Base-by-base conservation (phyloP, 2,888 invertebrate species). In the Loripinus fragilis region DNA sequence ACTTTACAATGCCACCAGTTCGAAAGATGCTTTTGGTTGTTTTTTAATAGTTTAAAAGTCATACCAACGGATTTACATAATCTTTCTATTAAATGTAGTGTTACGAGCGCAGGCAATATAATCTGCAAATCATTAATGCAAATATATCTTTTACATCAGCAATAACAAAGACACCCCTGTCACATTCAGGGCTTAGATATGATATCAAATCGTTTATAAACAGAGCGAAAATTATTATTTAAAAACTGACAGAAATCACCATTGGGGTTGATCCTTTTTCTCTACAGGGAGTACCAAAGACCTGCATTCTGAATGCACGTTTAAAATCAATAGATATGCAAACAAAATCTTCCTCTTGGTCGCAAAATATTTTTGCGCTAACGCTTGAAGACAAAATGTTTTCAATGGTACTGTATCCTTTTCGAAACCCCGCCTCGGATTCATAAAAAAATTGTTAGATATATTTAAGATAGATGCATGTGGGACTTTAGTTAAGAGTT, bases 161-260 rank as follows among this genome's bases (percentile, higher is more conserved):
- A 20, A 42, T 41, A 64, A 71, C 45, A 60, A 71, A 71, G 25
- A 71, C 28, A 17, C 64, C 60, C 30, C 23, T 17, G 3, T 45
- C 33, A n/a, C 42, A 71, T 71, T 64, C 60, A 20, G 25, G 20
- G 41, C 42, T 60, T 42, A 71, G 60, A 30, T 42, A 71, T 42
- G 42, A 60, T 15, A 60, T n/a, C 17, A 71, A n/a, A 45, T 71
- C 71, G 60, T 42, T 60, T 12, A 71, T 71, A 41, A 71, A 55
- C 17, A 71, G 7, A 64, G 23, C 33, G 20, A 71, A 71, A n/a
- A 71, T 42, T 17, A 38, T 71, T 20, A 48, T 48, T 48, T 48
- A 17, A 48, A 48, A 20, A 48, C 20, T 2, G 48, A 48, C 20
- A 48, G 20, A n/a, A 48, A 15, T 48, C 20, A 48, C 48, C 17